phyloP scores from a whole-genome alignment of 2,888 invertebrate species.

The Drosophila neutralis region DNA sequence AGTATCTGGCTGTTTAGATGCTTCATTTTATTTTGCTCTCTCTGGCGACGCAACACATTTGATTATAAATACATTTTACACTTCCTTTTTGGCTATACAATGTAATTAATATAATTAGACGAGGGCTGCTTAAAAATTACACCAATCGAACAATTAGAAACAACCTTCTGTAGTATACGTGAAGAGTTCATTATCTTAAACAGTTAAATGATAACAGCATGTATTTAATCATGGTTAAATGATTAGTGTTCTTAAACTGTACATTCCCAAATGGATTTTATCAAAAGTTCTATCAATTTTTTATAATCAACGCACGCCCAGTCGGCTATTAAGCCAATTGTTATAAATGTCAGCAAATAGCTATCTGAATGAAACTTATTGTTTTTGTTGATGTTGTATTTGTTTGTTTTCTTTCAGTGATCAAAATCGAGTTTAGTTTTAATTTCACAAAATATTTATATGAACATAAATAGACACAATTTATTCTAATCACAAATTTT shows the following conservation, averaged over 20 bases:
- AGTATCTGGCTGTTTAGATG: neutral
- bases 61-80: constrained; percentile 20
- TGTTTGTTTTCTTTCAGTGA: neutral
- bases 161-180: neutral
- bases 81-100: constrained; percentile 18
- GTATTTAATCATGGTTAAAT: neutral
- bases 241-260: neutral
- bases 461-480: neutral
- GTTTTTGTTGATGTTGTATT: too few relatives aligned
- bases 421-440: neutral
- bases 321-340: neutral
- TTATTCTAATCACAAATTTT: neutral
- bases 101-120: neutral
- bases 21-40: neutral
- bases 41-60: neutral
- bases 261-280: neutral
- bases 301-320: neutral
- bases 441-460: neutral
- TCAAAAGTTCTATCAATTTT: neutral
- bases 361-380: neutral
- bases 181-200: neutral
- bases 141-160: neutral
- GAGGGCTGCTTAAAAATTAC: constrained; percentile 5
- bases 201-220: neutral
- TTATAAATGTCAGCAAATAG: constrained; percentile 2